Conservation (phyloP, 2,797 vertebrate genomes). For the Pangasius krempfi region DNA sequence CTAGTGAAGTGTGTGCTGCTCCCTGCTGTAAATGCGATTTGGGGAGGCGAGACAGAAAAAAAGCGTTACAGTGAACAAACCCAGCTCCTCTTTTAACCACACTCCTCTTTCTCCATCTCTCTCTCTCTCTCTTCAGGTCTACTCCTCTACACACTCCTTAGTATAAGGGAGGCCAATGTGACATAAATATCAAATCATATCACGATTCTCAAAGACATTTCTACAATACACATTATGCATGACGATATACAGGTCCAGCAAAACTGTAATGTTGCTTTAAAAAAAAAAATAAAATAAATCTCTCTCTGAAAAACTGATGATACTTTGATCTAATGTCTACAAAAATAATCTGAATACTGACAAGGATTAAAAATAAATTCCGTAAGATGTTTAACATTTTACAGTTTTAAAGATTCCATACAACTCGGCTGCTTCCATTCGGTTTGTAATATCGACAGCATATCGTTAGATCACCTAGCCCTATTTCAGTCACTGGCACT, state of each 20-base stretch:
- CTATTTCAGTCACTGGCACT: neutral
- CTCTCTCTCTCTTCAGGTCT: neutral
- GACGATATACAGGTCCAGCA: neutral
- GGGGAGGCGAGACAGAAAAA: slow-evolving; percentile 21
- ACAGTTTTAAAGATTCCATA: neutral
- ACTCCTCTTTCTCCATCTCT: neutral
- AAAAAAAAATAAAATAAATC: neutral
- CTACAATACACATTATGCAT: neutral
- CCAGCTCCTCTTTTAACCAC: slow-evolving; percentile 30
- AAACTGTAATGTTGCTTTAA: neutral
- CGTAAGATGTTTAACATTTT: neutral
- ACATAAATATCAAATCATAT: neutral
- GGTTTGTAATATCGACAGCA: no score
- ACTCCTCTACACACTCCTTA: neutral
- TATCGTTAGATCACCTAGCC: no score
- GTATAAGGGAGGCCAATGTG: no score
- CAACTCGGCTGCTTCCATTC: neutral
- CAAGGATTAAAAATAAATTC: no score
- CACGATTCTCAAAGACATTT: neutral
- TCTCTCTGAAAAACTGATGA: neutral
- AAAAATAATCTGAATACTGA: neutral
- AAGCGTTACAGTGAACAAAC: slow-evolving; percentile 40
- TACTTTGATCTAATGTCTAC: neutral
- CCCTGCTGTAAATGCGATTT: slow-evolving; percentile 56
- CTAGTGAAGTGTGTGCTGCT: slow-evolving; percentile 49